Conservation (phyloP, 2,113 vertebrate species). For the Syrmaticus mikado region DNA sequence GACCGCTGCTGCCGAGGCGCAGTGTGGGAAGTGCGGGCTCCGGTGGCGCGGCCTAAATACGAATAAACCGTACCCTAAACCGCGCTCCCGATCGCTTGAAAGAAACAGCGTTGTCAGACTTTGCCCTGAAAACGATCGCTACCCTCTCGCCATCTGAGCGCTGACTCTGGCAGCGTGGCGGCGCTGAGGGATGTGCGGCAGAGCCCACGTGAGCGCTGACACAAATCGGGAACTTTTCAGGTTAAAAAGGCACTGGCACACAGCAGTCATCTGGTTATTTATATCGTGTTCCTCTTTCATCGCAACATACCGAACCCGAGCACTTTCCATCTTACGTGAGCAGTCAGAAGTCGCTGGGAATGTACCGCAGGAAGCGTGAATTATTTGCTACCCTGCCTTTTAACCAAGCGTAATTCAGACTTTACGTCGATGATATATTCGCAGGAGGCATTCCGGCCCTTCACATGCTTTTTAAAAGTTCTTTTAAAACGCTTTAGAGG, state of each 20-base stretch:
- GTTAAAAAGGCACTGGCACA: background rate
- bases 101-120: background rate
- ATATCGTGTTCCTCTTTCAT: slow-evolving; percentile 48
- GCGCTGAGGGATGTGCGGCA: background rate
- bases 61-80: background rate
- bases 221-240: background rate
- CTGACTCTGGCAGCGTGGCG: rapidly evolving
- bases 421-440: background rate
- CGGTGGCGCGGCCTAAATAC: background rate
- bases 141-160: rapidly evolving
- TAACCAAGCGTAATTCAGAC: background rate
- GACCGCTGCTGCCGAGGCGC: background rate
- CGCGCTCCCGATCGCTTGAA: background rate
- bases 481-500: slow-evolving; percentile 25
- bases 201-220: background rate
- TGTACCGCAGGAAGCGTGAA: background rate
- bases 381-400: background rate
- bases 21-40: background rate
- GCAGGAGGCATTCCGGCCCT: background rate
- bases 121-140: background rate
- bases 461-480: background rate
- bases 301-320: slow-evolving; percentile 27
- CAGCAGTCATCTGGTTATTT: slow-evolving; percentile 31
- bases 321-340: slow-evolving; percentile 38
- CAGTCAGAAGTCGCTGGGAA: background rate